Percentiles rank a stretch among this genome's conserved stretches.
Evolutionary conservation across 1,140 invertebrate species (phyloP).

Genomic region (Dolichoris vasculosae): DNA sequence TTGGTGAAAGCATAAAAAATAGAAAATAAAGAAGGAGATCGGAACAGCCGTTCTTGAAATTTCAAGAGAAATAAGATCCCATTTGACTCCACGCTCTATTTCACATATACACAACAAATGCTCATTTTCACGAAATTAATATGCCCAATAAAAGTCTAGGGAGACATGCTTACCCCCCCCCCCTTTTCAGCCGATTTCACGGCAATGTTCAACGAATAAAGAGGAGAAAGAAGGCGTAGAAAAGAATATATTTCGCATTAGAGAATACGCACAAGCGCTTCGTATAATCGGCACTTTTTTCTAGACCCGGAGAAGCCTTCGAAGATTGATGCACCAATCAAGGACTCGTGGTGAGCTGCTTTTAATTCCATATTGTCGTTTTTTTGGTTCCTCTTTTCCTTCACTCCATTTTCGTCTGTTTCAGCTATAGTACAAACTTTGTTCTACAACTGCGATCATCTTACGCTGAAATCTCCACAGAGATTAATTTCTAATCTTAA

Average conservation of each 20-base stretch:
- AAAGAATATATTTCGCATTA: background rate
- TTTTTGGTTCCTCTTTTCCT: background rate
- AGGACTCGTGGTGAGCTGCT: background rate
- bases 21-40: background rate
- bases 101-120: background rate
- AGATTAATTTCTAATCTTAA: background rate
- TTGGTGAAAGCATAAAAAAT: slow-evolving; percentile 18
- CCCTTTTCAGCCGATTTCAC: background rate
- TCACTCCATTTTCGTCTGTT: background rate
- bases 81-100: background rate
- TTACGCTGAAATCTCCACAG: background rate
- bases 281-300: slow-evolving; percentile 31
- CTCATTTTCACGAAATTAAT: slow-evolving; percentile 12
- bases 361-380: slow-evolving; percentile 26
- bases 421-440: background rate
- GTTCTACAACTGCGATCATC: background rate
- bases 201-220: background rate
- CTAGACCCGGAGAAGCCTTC: background rate
- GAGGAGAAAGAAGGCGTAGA: background rate
- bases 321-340: slow-evolving; percentile 22
- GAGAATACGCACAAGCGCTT: background rate
- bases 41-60: background rate
- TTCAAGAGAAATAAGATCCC: background rate
- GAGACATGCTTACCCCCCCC: background rate
- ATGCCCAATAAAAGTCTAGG: background rate